Base-by-base conservation (phyloP, 1,140 invertebrate species). In the Saxidomus purpurata region DNA sequence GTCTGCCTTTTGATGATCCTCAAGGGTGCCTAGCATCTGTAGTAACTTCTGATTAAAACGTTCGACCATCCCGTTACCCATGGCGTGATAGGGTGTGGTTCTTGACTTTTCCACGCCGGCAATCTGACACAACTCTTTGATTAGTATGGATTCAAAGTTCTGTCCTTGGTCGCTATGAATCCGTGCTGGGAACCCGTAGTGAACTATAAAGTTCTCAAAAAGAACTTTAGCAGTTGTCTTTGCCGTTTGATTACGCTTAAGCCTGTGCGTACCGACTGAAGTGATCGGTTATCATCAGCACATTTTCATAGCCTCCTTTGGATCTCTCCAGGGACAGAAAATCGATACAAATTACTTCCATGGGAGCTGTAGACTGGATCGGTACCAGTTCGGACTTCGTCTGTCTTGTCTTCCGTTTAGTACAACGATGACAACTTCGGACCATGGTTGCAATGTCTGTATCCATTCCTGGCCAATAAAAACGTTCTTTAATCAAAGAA, bases 111-210 rank as follows among this genome's bases (percentile, higher is more conserved):
- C 43, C 63, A 40, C 31, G 85, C 84, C 77, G 43, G 76, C 55
- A 17, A 92, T 13, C n/a, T 90, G 61, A 69, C 79, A 92, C 15
- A 89, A 36, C n/a, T 91, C 87, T 38, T 86, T 90, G 55, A 92
- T 88, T n/a, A 91, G 15, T 17, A 15, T 6, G 4, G 69, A 59
- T 63, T 89, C 84, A 59, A 91, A 91, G 47, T 88, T 87, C 1
- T 25, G 25, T 22, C 85, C 79, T 43, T 84, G 85, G 40, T 91
- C 84, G 17, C 76, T 74, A 25, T 90, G 84, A 17, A 90, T 52
- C 31, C 84, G 34, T 22, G 52, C 22, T 22, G 88, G 83, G 38
- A 91, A 90, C 15, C 38, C 40, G 25, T 61, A 69, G 28, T 71
- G 49, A 15, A 15, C n/a, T 25, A 84, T 47, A 34, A 69, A 67